Conservation (phyloP, 2,113 vertebrate species). For the Bagarius yarrelli region DNA sequence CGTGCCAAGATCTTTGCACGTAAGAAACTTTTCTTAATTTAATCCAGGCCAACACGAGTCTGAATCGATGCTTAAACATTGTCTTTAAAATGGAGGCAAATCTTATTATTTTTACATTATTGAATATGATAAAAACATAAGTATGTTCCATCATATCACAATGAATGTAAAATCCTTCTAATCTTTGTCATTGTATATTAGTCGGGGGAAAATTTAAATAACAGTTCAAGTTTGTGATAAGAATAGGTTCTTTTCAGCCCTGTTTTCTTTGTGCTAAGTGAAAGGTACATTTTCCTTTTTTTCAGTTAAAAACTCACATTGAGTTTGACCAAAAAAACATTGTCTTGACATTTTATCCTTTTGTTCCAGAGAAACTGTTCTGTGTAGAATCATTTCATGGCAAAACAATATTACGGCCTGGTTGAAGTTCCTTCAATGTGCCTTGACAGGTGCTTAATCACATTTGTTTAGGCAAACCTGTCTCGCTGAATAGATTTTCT, state of each 20-base stretch:
- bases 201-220: not conserved
- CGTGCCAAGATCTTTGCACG: not conserved
- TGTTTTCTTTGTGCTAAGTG: no score
- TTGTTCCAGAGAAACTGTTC: conserved; percentile 7
- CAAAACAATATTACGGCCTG: conserved; percentile 5
- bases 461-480: conserved; percentile 27
- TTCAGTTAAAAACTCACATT: not conserved
- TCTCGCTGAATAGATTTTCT: conserved; percentile 16
- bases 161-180: not conserved
- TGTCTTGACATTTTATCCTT: not conserved
- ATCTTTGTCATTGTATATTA: not conserved
- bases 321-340: not conserved
- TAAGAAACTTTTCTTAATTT: not conserved
- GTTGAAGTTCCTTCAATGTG: conserved; percentile 21
- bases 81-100: not conserved
- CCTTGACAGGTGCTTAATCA: conserved; percentile 43
- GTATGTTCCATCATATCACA: not conserved
- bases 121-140: not conserved
- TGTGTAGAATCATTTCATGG: not conserved
- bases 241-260: not conserved
- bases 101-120: not conserved
- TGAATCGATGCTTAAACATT: not conserved
- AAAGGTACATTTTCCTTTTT: not conserved
- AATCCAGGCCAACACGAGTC: not conserved
- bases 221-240: not conserved